A percentile compares a stretch with the other conserved stretches of the same genome.
These are phyloP conservation scores for Sciurus vulgaris DNA, from an alignment of 2,797 vertebrate species.

Conservation along the genomic window DNA sequence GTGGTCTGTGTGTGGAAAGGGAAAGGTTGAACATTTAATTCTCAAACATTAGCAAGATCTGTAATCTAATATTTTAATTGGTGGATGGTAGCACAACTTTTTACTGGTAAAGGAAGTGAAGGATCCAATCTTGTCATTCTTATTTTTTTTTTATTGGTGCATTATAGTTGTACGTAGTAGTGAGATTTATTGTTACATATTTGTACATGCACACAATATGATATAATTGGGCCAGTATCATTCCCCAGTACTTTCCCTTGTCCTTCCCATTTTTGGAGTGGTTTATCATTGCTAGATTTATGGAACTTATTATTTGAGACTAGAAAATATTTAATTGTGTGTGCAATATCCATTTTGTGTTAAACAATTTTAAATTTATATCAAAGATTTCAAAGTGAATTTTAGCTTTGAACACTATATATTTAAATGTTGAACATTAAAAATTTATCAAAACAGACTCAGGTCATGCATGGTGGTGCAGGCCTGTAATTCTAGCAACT, in stretches of 20 bases:
- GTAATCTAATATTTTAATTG: not conserved
- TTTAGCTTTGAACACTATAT: not conserved
- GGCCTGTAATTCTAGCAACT: no score
- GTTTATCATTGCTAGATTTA: not conserved
- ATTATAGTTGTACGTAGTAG: no score
- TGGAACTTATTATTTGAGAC: not conserved
- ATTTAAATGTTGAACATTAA: not conserved
- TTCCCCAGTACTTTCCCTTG: not conserved
- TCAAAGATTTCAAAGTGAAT: not conserved
- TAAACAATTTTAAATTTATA: not conserved
- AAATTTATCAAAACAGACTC: not conserved
- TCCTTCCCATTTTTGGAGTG: not conserved
- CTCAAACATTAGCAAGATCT: not conserved
- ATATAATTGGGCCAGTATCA: no score
- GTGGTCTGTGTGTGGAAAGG: not conserved
- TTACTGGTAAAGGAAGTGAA: not conserved
- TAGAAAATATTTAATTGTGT: not conserved
- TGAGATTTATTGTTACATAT: no score
- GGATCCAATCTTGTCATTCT: not conserved
- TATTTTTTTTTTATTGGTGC: no score
- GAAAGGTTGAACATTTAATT: not conserved
- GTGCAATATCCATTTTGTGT: not conserved
- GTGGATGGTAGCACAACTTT: not conserved
- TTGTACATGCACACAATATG: no score
- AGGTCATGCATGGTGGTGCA: not conserved